A percentile compares a stretch with the other conserved stretches of the same genome.
Conservation (phyloP, 2,113 vertebrate species). For the Chloroceryle aenea region DNA sequence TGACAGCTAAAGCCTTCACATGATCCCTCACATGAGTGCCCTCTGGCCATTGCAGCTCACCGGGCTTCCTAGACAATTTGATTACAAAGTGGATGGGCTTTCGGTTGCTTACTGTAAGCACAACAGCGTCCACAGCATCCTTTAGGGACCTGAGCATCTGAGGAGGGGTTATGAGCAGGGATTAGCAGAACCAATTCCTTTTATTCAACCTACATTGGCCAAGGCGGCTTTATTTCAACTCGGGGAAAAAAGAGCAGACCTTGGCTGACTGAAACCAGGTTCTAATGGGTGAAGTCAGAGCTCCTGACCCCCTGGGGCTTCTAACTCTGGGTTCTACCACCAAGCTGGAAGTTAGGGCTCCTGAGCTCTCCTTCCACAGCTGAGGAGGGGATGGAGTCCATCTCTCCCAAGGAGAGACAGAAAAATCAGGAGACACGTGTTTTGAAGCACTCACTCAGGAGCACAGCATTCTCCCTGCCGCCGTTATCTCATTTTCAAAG, state of each 20-base stretch:
- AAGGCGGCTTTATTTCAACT: background rate
- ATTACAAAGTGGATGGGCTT: slow-evolving; percentile 51
- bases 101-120: slow-evolving; percentile 6
- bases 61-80: slow-evolving; percentile 9
- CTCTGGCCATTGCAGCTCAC: slow-evolving; percentile 29
- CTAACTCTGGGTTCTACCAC: background rate
- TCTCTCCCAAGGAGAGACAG: too few species aligned
- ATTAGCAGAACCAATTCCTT: background rate
- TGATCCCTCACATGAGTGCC: slow-evolving; percentile 32
- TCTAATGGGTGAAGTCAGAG: background rate
- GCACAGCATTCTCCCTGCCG: background rate
- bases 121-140: background rate
- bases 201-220: background rate
- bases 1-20: slow-evolving; percentile 39
- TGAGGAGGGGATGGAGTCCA: background rate
- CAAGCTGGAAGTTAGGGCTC: background rate
- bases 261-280: background rate
- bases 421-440: background rate
- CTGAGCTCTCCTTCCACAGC: background rate
- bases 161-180: background rate
- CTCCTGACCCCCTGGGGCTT: background rate
- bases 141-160: background rate
- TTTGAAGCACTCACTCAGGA: background rate
- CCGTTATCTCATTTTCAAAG: background rate
- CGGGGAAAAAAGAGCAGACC: background rate